phyloP scores from a whole-genome alignment of 2,797 vertebrate species.

The Cercopithecus diana region DNA sequence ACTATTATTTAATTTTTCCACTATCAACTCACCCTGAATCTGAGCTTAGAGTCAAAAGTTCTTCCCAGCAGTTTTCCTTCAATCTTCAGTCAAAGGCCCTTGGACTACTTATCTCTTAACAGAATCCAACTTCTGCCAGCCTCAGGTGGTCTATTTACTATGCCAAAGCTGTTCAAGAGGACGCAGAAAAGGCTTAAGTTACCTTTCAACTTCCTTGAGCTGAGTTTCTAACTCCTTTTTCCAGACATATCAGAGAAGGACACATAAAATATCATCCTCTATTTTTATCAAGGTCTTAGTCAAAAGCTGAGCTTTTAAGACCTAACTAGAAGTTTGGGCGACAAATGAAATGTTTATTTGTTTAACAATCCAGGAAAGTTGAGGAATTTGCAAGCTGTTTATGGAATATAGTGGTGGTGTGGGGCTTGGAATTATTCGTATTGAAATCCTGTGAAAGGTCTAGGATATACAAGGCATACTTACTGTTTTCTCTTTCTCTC shows the following conservation, averaged over 20 bases:
- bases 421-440: not conserved
- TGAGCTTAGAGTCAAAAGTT: slow-evolving; percentile 36
- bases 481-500: slow-evolving; percentile 49
- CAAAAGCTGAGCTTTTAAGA: slow-evolving; percentile 23
- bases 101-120: not conserved
- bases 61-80: not conserved
- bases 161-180: not conserved
- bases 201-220: not conserved
- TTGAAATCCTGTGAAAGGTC: not conserved
- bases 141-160: not conserved
- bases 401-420: not conserved
- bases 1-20: slow-evolving; percentile 64
- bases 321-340: not conserved
- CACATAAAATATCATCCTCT: not conserved
- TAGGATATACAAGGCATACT: not conserved
- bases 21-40: slow-evolving; percentile 41
- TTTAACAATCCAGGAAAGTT: slow-evolving; percentile 11
- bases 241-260: not conserved
- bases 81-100: not conserved
- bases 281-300: not conserved
- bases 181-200: slow-evolving; percentile 13
- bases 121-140: not conserved
- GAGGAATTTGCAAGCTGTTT: not conserved
- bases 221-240: slow-evolving; percentile 35
- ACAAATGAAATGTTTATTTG: slow-evolving; percentile 41